Conservation (phyloP, 2,113 vertebrate genomes). For the Erinaceus europaeus region DNA sequence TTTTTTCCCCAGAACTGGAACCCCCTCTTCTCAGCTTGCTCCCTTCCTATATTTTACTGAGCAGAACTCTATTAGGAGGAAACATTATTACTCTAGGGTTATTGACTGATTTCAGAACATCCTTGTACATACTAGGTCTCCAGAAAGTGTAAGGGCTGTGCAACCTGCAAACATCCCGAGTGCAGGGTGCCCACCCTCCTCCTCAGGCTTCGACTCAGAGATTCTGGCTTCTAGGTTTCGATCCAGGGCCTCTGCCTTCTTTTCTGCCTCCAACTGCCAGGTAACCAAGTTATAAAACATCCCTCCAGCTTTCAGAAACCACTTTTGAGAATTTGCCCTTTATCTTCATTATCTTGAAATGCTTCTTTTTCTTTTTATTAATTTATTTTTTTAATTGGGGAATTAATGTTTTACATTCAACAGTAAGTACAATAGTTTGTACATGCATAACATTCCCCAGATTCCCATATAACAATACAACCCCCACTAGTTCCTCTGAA, state of each 20-base stretch:
- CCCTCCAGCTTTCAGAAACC: background rate
- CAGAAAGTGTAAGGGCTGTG: background rate
- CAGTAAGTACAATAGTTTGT: no score
- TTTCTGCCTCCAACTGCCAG: background rate
- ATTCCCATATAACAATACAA: no score
- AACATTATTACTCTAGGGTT: background rate
- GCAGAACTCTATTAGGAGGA: background rate
- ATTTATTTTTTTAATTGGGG: no score
- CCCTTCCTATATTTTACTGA: background rate
- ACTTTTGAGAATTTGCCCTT: background rate
- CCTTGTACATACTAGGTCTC: no score
- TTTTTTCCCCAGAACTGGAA: no score
- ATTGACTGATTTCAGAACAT: background rate
- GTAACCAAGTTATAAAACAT: background rate
- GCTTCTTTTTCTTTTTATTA: no score
- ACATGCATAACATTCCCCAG: no score
- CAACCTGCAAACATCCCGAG: background rate
- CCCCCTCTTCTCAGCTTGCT: background rate
- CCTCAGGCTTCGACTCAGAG: background rate
- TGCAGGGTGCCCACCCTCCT: background rate
- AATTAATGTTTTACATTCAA: no score
- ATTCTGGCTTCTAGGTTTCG: background rate
- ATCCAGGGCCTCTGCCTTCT: background rate
- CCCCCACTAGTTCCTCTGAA: no score
- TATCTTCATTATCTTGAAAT: background rate